Percentiles rank a stretch among this genome's conserved stretches.
Evolutionary conservation across 1,140 invertebrate species (phyloP).

Genomic region (Pararge aegeria): DNA sequence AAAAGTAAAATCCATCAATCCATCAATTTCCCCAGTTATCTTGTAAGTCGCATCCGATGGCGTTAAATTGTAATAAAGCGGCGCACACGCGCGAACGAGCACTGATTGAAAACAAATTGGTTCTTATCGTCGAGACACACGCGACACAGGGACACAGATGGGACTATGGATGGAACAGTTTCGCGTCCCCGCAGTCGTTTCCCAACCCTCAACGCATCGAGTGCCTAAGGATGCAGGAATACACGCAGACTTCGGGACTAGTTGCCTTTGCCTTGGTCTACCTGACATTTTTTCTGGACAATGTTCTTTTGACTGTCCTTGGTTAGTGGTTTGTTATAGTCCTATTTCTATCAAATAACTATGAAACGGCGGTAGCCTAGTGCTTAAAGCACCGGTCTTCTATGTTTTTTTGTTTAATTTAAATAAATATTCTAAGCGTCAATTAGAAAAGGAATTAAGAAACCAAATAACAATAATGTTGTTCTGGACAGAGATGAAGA

Average conservation of each 20-base stretch:
- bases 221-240: constrained; percentile 31
- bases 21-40: constrained; percentile 16
- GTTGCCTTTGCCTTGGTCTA: constrained; percentile 81
- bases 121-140: constrained; percentile 39
- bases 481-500: too few species aligned
- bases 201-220: not conserved
- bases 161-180: not conserved
- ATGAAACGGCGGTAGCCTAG: too few species aligned
- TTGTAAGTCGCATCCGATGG: constrained; percentile 27
- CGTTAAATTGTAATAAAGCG: constrained; percentile 50
- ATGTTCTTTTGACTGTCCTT: constrained; percentile 88
- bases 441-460: too few species aligned
- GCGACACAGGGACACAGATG: constrained; percentile 18
- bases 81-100: constrained; percentile 44
- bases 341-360: not conserved
- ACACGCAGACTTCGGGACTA: constrained; percentile 22
- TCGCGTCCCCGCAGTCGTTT: not conserved
- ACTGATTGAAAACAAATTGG: constrained; percentile 52
- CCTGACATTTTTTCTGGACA: constrained; percentile 86
- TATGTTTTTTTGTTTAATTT: too few species aligned
- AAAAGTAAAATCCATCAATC: constrained; percentile 4
- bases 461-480: too few species aligned
- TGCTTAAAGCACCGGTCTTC: too few species aligned
- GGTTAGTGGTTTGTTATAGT: constrained; percentile 79
- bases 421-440: too few species aligned